A percentile compares a stretch with the other conserved stretches of the same genome.
Conservation (phyloP, 2,888 invertebrate genomes). For the Campaea margaritaria region DNA sequence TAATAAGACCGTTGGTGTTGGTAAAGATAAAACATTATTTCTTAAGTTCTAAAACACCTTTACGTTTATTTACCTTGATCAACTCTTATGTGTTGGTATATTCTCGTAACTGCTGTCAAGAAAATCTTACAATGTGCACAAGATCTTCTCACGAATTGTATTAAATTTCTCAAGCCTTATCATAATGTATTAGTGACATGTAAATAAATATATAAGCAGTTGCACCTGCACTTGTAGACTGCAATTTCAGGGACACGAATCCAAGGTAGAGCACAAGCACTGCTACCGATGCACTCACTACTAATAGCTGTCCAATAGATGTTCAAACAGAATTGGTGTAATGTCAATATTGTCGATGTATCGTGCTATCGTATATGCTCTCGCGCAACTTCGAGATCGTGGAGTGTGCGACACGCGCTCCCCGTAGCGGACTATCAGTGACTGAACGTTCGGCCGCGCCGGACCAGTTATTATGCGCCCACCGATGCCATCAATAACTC, state of each 20-base stretch:
- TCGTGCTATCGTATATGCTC: constrained; percentile 62
- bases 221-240: constrained; percentile 77
- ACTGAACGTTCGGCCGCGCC: constrained; percentile 73
- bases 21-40: too few species aligned
- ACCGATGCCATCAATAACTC: constrained; percentile 78
- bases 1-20: too few species aligned
- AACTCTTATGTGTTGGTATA: too few species aligned
- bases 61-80: too few species aligned
- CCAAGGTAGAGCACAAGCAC: constrained; percentile 67
- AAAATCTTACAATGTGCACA: background rate
- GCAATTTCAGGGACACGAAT: constrained; percentile 65
- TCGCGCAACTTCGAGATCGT: constrained; percentile 63
- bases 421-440: constrained; percentile 73
- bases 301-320: constrained; percentile 53
- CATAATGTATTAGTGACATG: constrained; percentile 14
- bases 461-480: constrained; percentile 84
- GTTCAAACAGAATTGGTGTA: constrained; percentile 53
- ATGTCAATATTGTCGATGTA: constrained; percentile 57
- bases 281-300: constrained; percentile 58
- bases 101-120: too few species aligned
- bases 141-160: background rate
- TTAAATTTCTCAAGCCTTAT: background rate
- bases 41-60: too few species aligned
- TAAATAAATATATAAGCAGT: constrained; percentile 41
- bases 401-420: constrained; percentile 70